phyloP scores from a whole-genome alignment of 37 sponge, comb jelly and placozoan species.

The Chondrosia reniformis region DNA sequence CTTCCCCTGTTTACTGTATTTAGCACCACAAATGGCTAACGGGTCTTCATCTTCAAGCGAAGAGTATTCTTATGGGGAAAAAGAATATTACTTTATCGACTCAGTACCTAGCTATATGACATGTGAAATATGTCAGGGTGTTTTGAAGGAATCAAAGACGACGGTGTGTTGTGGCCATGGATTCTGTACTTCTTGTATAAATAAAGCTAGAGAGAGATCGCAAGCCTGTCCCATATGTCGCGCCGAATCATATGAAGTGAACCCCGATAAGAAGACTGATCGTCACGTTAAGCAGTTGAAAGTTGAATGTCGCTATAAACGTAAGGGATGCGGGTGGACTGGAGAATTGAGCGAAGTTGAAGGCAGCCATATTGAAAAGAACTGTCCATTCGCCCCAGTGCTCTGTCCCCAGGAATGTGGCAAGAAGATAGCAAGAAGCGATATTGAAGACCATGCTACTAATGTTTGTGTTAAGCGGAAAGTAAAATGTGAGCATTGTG shows the following conservation, averaged over 20 bases:
- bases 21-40: background rate
- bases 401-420: background rate
- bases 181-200: background rate
- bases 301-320: background rate
- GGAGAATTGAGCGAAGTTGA: slow-evolving; percentile 20
- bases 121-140: slow-evolving; percentile 9
- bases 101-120: background rate
- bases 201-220: background rate
- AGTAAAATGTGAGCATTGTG: background rate
- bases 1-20: too few species aligned
- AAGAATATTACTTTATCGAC: background rate
- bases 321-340: background rate
- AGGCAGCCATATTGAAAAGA: background rate
- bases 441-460: background rate
- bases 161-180: slow-evolving; percentile 6
- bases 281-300: background rate
- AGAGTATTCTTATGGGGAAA: background rate
- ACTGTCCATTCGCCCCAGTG: background rate
- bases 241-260: background rate
- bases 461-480: background rate
- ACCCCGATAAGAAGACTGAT: slow-evolving; percentile 4
- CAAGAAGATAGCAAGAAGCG: background rate
- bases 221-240: slow-evolving; percentile 8
- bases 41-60: background rate
- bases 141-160: background rate